Percentiles rank a stretch among this genome's conserved stretches.
phyloP scores from a whole-genome alignment of 2,113 vertebrate genomes.

The Stigmatopora argus region DNA sequence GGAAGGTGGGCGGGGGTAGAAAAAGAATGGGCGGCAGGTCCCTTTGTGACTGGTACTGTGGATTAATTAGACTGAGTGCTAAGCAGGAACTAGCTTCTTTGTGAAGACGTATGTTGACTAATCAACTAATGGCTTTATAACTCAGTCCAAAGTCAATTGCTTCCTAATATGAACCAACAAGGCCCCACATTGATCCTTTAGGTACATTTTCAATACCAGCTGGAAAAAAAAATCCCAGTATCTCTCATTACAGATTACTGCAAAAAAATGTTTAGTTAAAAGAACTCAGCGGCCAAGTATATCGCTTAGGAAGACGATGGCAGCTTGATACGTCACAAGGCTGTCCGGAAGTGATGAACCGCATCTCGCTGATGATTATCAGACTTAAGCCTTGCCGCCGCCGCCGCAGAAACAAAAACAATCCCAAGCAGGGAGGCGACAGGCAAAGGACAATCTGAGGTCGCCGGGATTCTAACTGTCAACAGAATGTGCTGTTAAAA shows the following conservation, averaged over 20 bases:
- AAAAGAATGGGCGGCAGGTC: constrained; percentile 27
- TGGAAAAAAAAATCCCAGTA: neutral
- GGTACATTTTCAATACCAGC: neutral
- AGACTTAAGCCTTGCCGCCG: constrained; percentile 36
- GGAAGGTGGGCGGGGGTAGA: constrained; percentile 31
- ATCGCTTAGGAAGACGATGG: constrained; percentile 17
- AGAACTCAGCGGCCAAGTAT: neutral
- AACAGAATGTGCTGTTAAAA: neutral
- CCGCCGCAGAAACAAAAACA: constrained; percentile 45
- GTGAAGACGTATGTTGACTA: constrained; percentile 16
- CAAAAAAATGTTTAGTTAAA: neutral
- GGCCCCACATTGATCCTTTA: constrained; percentile 15
- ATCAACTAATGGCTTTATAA: constrained; percentile 50
- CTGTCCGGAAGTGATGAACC: constrained; percentile 42
- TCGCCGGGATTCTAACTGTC: constrained; percentile 16
- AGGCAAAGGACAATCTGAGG: constrained; percentile 35
- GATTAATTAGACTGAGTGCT: constrained; percentile 67
- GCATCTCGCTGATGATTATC: constrained; percentile 53
- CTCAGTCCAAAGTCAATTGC: constrained; percentile 32
- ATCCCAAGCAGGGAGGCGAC: constrained; percentile 7
- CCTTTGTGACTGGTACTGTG: constrained; percentile 55
- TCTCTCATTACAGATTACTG: neutral
- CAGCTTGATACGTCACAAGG: constrained; percentile 6
- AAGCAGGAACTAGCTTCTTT: constrained; percentile 46
- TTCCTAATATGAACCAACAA: constrained; percentile 30